These are phyloP conservation scores for Varecia variegata DNA, from an alignment of 2,797 vertebrate species.

Conservation along the genomic window DNA sequence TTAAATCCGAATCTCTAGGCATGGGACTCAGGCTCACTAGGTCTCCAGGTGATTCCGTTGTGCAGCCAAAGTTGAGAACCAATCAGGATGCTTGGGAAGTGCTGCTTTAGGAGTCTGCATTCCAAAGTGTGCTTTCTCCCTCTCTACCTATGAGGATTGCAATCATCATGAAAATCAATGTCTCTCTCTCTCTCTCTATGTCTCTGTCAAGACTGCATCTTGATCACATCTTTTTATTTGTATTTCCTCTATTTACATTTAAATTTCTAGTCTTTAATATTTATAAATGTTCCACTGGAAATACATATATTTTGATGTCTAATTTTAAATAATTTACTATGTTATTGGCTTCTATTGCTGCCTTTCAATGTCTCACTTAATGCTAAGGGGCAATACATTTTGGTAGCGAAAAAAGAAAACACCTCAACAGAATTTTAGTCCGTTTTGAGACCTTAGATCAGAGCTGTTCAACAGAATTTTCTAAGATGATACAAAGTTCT, in stretches of 20 bases:
- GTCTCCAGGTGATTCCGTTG: not conserved
- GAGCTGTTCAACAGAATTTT: not conserved
- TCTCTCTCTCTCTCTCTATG: not conserved
- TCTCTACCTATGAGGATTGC: not conserved
- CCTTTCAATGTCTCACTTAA: not conserved
- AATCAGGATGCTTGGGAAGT: not conserved
- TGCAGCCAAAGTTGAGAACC: not conserved
- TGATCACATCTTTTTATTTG: not conserved
- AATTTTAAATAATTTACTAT: not conserved
- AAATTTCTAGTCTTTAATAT: not conserved
- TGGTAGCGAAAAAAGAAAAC: not conserved
- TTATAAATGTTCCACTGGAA: not conserved
- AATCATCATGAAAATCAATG: not conserved
- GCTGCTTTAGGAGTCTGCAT: not conserved
- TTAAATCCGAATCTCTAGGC: not conserved
- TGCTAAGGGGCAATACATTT: not conserved
- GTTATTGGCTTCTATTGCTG: slow-evolving; percentile 8
- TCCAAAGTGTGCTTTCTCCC: too few relatives aligned
- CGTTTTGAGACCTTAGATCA: not conserved
- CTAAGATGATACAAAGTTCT: not conserved
- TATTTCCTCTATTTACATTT: not conserved
- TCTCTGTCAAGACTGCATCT: not conserved
- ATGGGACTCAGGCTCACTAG: not conserved
- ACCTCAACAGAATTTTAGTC: not conserved
- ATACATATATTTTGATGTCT: not conserved